Percentiles rank a stretch among this genome's conserved stretches.
These are phyloP conservation scores for Heliconius hewitsoni DNA, from an alignment of 1,140 invertebrate species.

Conservation along the genomic window DNA sequence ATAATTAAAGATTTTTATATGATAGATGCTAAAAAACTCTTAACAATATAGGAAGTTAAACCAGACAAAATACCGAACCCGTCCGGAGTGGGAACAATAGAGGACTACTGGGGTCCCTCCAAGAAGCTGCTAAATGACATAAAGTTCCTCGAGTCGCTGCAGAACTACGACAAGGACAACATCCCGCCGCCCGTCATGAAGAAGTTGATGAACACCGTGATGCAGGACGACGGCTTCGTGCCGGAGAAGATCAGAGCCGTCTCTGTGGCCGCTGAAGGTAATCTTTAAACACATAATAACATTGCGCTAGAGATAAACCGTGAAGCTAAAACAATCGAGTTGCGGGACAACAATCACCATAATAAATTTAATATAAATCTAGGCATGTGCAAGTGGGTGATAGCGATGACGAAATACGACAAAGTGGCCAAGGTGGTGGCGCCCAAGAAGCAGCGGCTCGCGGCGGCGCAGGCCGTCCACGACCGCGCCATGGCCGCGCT, in stretches of 20 bases:
- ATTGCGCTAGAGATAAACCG: no score
- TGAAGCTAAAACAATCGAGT: no score
- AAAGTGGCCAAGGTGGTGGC: slow-evolving; percentile 94
- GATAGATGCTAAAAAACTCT: no score
- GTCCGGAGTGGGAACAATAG: slow-evolving; percentile 87
- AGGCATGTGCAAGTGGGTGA: slow-evolving; percentile 85
- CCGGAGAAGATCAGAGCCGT: slow-evolving; percentile 92
- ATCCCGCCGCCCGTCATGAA: slow-evolving; percentile 91
- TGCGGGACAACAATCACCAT: no score
- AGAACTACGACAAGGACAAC: slow-evolving; percentile 96
- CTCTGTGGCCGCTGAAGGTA: slow-evolving; percentile 89
- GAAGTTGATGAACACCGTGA: slow-evolving; percentile 90
- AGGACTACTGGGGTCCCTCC: slow-evolving; percentile 97
- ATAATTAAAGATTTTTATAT: no score
- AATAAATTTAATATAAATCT: background rate
- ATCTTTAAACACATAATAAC: no score
- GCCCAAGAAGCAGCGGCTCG: slow-evolving; percentile 91
- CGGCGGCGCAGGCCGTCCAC: slow-evolving; percentile 88
- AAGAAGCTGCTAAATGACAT: slow-evolving; percentile 95
- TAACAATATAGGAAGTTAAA: slow-evolving; percentile 85
- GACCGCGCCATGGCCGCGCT: slow-evolving; percentile 86
- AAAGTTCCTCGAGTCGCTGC: slow-evolving; percentile 92
- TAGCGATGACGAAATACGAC: slow-evolving; percentile 96
- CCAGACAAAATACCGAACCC: slow-evolving; percentile 91
- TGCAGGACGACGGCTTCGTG: slow-evolving; percentile 94